Base-by-base conservation (phyloP, 2,113 vertebrate species). In the Collichthys lucidus region DNA sequence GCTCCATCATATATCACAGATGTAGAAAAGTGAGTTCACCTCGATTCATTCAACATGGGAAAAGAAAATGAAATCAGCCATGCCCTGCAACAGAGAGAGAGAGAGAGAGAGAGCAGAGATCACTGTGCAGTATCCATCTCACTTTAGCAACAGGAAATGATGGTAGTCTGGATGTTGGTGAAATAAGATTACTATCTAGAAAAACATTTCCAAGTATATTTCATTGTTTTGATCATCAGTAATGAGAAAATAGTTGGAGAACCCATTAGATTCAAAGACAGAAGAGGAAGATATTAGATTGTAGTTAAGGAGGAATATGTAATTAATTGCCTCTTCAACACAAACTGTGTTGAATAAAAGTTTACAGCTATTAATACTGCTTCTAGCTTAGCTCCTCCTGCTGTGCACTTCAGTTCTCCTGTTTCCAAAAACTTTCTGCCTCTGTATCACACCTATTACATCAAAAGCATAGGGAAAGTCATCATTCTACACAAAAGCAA, bases 251-350 rank as follows among this genome's bases (percentile, higher is more conserved):
- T 64, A 19, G 63, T 44, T 31, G 11, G 40, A 20, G 15, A 57
- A 10, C 22, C 24, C 2, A 24, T n/a, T n/a, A 15, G 3, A 49
- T 60, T 42, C 4, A 22, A 35, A 42, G 5, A 59, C 4, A 47
- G 15, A 55, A 19, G 19, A 79, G 24, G 35, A 40, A 2, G 17
- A 7, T 1, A 62, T 31, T 62, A 29, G 8, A 50, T 52, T 65
- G 24, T 10, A 60, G 59, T 40, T 31, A n/a, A 50, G n/a, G 12
- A n/a, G 24, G 53, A 22, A 44, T 44, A 66, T 52, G 52, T 52
- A 50, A 65, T 66, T 14, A 71, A 71, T 4, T 42, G n/a, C 44
- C 60, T 77, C 22, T 44, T 71, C 31, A 81, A 71, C 60, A 59
- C 47, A 74, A 63, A 68, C 19, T 20, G 26, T 47, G 55, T 40